Conservation (phyloP, 1,140 invertebrate genomes). For the Trypoxylus dichotomus region DNA sequence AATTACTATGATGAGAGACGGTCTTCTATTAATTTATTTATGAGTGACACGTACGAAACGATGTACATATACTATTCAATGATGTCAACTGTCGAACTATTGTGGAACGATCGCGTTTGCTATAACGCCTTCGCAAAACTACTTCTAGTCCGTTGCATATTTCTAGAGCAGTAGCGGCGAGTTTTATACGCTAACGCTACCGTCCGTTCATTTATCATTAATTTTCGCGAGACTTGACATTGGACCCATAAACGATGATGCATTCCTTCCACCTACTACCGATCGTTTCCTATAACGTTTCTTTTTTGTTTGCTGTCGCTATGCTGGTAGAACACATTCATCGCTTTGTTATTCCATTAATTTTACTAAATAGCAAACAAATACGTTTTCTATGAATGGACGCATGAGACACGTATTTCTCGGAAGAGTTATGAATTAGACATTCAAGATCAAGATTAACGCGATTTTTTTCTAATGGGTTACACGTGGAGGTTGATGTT, state of each 20-base stretch:
- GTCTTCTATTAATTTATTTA: slow-evolving; percentile 25
- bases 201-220: neutral
- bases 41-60: neutral
- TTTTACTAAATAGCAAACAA: neutral
- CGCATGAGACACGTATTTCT: neutral
- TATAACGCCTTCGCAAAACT: neutral
- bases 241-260: slow-evolving; percentile 5
- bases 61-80: neutral
- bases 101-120: no score
- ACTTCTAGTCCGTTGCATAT: neutral
- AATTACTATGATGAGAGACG: neutral
- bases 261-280: neutral
- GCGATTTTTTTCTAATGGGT: neutral
- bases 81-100: no score
- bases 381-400: neutral
- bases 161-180: neutral
- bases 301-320: neutral
- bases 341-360: neutral
- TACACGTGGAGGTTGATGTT: neutral
- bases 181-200: neutral
- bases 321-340: neutral
- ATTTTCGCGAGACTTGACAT: neutral
- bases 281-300: neutral
- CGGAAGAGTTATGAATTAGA: neutral
- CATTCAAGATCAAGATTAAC: neutral